A percentile compares a stretch with the other conserved stretches of the same genome.
These are phyloP conservation scores for Lates calcarifer DNA, from an alignment of 2,113 vertebrate genomes.

Conservation along the genomic window DNA sequence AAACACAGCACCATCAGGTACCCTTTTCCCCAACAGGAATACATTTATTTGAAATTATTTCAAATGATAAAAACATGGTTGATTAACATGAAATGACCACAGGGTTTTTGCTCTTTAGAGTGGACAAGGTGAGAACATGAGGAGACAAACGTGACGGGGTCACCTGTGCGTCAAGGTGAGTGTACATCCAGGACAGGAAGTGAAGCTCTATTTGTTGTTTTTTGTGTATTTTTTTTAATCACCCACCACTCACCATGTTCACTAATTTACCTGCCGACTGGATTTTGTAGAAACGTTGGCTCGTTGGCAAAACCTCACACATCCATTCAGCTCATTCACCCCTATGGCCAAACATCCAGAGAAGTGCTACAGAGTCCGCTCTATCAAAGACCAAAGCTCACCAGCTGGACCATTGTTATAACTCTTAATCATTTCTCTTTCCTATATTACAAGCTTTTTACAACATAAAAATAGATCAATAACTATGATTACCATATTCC, in stretches of 20 bases:
- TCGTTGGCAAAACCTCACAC: slow-evolving; percentile 33
- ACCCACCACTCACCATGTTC: not conserved
- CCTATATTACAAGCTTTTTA: slow-evolving; percentile 87
- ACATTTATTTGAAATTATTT: slow-evolving; percentile 81
- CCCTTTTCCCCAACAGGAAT: slow-evolving; percentile 72
- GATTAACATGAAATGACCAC: slow-evolving; percentile 78
- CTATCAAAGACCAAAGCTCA: slow-evolving; percentile 56
- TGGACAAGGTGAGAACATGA: slow-evolving; percentile 50
- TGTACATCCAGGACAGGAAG: slow-evolving; percentile 34
- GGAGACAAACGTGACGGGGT: slow-evolving; percentile 54
- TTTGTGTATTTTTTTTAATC: not conserved
- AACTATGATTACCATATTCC: slow-evolving; percentile 85
- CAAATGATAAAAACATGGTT: slow-evolving; percentile 79
- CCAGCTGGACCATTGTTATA: slow-evolving; percentile 62
- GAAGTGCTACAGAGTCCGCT: slow-evolving; percentile 44
- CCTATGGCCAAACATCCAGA: slow-evolving; percentile 50
- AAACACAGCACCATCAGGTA: not conserved
- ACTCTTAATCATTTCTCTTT: slow-evolving; percentile 73
- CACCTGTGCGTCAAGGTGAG: slow-evolving; percentile 37
- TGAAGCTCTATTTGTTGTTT: not conserved
- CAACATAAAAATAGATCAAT: slow-evolving; percentile 89
- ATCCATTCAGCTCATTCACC: slow-evolving; percentile 31
- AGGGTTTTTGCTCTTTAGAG: slow-evolving; percentile 58
- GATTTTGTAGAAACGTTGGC: slow-evolving; percentile 9
- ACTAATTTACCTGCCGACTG: not conserved